Percentiles rank a stretch among this genome's conserved stretches.
These are phyloP conservation scores for Sarcophaga variegata DNA, from an alignment of 2,888 invertebrate genomes.

Conservation along the genomic window DNA sequence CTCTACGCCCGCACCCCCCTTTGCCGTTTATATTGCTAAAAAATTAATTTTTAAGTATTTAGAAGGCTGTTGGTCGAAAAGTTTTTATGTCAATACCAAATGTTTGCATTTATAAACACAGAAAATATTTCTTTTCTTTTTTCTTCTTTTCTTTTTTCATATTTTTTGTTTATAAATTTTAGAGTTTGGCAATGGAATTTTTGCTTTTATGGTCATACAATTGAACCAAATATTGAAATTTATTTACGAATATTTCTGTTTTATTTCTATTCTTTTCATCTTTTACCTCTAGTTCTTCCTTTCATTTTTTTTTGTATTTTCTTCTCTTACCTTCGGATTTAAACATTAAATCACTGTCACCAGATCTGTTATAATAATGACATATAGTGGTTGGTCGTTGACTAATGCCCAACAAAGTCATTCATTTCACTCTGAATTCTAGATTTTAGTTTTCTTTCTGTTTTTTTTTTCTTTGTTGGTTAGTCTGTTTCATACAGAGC, in stretches of 20 bases:
- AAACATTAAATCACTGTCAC: conserved; percentile 65
- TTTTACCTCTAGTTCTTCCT: too few relatives aligned
- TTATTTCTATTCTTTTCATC: conserved; percentile 36
- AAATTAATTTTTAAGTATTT: conserved; percentile 52
- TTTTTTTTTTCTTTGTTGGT: too few relatives aligned
- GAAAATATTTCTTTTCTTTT: not conserved
- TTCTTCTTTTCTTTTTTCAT: conserved; percentile 5
- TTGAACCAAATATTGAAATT: too few relatives aligned
- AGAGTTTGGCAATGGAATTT: too few relatives aligned
- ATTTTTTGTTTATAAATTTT: not conserved
- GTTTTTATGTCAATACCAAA: conserved; percentile 58
- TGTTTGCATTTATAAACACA: conserved; percentile 35
- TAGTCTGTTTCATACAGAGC: too few relatives aligned
- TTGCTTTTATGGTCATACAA: too few relatives aligned
- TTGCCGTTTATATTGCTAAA: conserved; percentile 35
- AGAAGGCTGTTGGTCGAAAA: conserved; percentile 40
- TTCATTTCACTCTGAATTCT: conserved; percentile 17
- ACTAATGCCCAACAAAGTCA: conserved; percentile 49
- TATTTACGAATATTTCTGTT: not conserved
- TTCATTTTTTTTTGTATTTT: not conserved
- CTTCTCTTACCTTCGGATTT: conserved; percentile 36
- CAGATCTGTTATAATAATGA: conserved; percentile 60
- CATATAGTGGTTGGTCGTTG: conserved; percentile 56
- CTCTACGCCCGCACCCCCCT: not conserved
- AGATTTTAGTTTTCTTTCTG: too few relatives aligned